Conservation (phyloP, 2,797 vertebrate genomes). For the Rhabdophis nuchalis region DNA sequence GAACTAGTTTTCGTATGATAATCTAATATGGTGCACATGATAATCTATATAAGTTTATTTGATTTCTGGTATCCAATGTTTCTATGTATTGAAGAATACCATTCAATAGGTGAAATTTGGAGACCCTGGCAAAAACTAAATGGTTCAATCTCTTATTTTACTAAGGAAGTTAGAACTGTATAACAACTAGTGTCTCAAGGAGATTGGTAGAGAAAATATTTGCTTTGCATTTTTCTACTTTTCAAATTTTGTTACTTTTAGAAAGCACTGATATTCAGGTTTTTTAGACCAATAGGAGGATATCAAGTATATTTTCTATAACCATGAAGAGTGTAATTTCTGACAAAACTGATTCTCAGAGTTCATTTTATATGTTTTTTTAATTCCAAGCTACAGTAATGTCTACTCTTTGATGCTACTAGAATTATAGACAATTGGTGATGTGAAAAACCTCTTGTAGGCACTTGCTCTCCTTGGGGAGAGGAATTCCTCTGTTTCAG, state of each 20-base stretch:
- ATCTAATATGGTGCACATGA: not conserved
- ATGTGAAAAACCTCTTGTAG: not conserved
- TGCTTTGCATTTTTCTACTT: not conserved
- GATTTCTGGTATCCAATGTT: not conserved
- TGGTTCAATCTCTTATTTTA: not conserved
- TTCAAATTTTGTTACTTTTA: not conserved
- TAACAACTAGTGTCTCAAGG: not conserved
- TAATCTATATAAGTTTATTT: not conserved
- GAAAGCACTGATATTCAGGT: not conserved
- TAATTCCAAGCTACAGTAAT: not conserved
- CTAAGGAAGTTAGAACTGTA: not conserved
- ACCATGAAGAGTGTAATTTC: not conserved
- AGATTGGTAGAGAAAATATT: not conserved
- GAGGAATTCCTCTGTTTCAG: not conserved
- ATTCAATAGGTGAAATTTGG: not conserved
- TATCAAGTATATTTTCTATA: not conserved
- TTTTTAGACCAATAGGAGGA: not conserved
- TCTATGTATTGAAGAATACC: not conserved
- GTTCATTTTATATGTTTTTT: not conserved
- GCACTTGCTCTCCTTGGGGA: not conserved
- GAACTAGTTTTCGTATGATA: not conserved
- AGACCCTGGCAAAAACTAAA: not conserved
- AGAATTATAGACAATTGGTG: not conserved
- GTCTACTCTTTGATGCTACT: not conserved
- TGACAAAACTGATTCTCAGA: not conserved